Conservation (phyloP, 2,113 vertebrate species). For the Nothobranchius furzeri region DNA sequence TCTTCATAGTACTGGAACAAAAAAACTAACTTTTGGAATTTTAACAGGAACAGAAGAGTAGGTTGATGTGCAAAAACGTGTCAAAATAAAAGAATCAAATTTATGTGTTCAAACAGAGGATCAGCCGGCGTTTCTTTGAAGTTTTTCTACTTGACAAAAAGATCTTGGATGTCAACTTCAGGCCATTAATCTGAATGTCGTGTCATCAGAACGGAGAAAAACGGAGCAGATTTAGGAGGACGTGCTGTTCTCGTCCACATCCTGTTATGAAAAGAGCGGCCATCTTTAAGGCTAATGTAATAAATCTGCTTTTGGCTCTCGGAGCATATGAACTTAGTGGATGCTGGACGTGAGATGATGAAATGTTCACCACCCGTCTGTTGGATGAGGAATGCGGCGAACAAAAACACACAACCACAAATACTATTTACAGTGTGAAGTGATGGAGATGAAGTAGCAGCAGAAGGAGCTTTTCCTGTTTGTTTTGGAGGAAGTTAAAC, state of each 20-base stretch:
- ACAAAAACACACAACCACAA: neutral
- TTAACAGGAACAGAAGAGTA: neutral
- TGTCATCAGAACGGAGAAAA: conserved; percentile 3
- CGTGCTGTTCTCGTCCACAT: conserved; percentile 42
- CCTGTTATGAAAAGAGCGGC: conserved; percentile 24
- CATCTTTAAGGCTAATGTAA: conserved; percentile 10
- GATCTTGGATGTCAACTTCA: conserved; percentile 12
- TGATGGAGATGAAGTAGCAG: neutral
- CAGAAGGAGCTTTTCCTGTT: neutral
- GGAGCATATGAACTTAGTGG: neutral
- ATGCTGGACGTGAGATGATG: neutral
- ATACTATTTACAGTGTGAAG: neutral
- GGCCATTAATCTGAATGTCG: conserved; percentile 5
- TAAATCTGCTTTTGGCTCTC: conserved; percentile 16
- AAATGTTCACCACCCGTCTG: neutral
- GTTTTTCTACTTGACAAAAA: neutral
- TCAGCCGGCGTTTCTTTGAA: neutral
- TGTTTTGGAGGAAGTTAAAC: neutral
- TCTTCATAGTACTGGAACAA: neutral
- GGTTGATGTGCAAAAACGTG: neutral
- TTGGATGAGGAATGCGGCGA: conserved; percentile 10
- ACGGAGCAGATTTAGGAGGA: conserved; percentile 17
- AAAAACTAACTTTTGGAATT: neutral
- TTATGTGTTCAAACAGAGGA: neutral
- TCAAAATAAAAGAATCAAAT: neutral